Percentiles rank a stretch among this genome's conserved stretches.
Conservation (phyloP, 2,797 vertebrate genomes). For the Sebastes melanostomus region DNA sequence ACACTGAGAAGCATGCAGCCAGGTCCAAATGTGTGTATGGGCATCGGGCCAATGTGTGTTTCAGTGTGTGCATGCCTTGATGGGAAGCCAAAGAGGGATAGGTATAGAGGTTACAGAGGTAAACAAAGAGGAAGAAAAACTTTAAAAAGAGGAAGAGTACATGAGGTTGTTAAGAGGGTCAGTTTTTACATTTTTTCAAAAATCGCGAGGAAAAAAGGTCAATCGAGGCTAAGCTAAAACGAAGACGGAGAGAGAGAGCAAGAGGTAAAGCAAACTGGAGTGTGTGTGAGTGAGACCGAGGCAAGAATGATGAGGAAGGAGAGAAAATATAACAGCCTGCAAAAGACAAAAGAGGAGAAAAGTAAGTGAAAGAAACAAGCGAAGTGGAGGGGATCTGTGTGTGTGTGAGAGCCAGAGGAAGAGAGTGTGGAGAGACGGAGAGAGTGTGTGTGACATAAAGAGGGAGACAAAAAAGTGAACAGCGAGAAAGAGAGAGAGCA, state of each 20-base stretch:
- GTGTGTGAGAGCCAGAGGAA: background rate
- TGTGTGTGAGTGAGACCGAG: constrained; percentile 3
- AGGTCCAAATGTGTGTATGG: constrained; percentile 88
- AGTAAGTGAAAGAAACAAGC: constrained; percentile 5
- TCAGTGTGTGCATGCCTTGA: constrained; percentile 26
- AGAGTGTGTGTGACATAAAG: constrained; percentile 54
- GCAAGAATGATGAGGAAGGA: background rate
- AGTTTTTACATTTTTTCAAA: constrained; percentile 39
- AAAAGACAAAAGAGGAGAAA: background rate
- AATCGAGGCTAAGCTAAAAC: constrained; percentile 35
- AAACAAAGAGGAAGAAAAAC: constrained; percentile 45
- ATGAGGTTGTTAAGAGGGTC: constrained; percentile 17
- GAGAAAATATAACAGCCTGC: background rate
- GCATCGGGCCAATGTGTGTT: constrained; percentile 85
- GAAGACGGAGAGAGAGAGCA: background rate
- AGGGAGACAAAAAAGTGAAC: background rate
- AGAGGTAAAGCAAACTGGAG: background rate
- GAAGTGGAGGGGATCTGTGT: background rate
- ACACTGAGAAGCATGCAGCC: constrained; percentile 72
- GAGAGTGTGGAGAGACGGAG: constrained; percentile 20
- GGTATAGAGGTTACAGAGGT: constrained; percentile 59
- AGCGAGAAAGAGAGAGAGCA: background rate
- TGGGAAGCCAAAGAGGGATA: constrained; percentile 51
- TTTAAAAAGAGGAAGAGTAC: constrained; percentile 12
- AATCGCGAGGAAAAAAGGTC: constrained; percentile 31